A percentile compares a stretch with the other conserved stretches of the same genome.
These are phyloP conservation scores for Uropsilus gracilis DNA, from an alignment of 2,113 vertebrate genomes.

Conservation along the genomic window DNA sequence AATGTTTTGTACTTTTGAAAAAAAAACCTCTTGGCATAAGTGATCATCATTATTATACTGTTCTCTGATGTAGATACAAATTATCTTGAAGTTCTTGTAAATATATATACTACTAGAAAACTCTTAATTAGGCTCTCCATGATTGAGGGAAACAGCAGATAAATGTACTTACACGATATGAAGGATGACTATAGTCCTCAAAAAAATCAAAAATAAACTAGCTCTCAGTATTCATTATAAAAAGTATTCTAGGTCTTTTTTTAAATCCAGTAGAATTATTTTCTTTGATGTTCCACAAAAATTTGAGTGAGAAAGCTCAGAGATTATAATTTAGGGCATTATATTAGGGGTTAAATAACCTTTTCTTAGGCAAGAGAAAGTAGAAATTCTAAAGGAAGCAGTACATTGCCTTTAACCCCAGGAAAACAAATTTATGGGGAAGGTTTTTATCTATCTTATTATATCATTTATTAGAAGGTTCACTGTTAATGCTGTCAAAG, in stretches of 20 bases:
- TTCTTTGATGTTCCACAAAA: constrained; percentile 11
- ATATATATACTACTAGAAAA: not conserved
- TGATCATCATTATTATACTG: not conserved
- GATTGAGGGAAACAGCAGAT: not conserved
- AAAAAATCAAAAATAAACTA: not conserved
- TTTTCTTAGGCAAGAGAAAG: not conserved
- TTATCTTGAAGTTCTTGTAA: not conserved
- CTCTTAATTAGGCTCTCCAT: not conserved
- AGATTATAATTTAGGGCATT: constrained; percentile 5
- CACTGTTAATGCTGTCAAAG: not conserved
- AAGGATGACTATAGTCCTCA: not conserved
- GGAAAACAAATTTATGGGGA: not conserved
- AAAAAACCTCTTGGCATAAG: constrained; percentile 38
- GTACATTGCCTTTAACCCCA: not conserved
- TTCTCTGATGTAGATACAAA: not conserved
- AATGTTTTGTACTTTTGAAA: not conserved
- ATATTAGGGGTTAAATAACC: not conserved
- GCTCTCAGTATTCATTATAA: not conserved
- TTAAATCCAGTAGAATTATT: not conserved
- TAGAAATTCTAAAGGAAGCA: constrained; percentile 26
- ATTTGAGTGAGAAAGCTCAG: not conserved
- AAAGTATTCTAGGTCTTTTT: not conserved
- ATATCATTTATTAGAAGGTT: not conserved
- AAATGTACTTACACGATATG: not conserved
- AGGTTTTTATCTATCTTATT: not conserved